Evolutionary conservation across 1,140 invertebrate genomes (phyloP), one percentile per base, ranked within the genome.

Genomic region (Cecropterus lyciades): DNA sequence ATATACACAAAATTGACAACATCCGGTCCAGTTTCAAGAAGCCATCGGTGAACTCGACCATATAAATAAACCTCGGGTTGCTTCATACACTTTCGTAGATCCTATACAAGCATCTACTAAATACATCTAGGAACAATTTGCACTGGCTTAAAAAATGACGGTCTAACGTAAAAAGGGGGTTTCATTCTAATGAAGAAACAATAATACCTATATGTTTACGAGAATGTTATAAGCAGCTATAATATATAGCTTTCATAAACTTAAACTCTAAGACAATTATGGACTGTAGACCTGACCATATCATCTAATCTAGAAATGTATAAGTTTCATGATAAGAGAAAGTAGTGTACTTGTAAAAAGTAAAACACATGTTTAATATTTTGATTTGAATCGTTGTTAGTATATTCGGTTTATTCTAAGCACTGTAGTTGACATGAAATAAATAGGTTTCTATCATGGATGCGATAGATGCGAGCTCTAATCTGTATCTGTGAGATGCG

Each of bases 1-100:
- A 85, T 87, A 87, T 87, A 87, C 85, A 85, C 56, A 78, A 73
- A 73, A 67, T 64, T 64, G 42, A 69, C 43, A 66, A 52, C 37
- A 16, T 13, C 13, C 37, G n/a, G 10, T 59, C 9, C 40, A 45
- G n/a, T 30, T 30, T 30, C 6, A 48, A 59, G 24, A 27, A 46
- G 15, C 16, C 20, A 24, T 24, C 48, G 0, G 17, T 30, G n/a
- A 30, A n/a, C 40, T 1, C 40, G 13, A 14, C 6, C 40, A 14
- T 30, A 16, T 30, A 10, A 53, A 11, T 55, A 60, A 48, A 60
- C 15, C 10, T 11, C 24, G 10, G 45, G 27, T 14, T 15, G 3
- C 33, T 20, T 10, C 14, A 17, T 57, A 57, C 16, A 55, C n/a
- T n/a, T 56, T 20, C 33, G 43, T 55, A 75, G 73, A 70, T 65